Percentiles rank a stretch among this genome's conserved stretches.
These are phyloP conservation scores for Silurus aristotelis DNA, from an alignment of 2,797 vertebrate genomes.

Conservation along the genomic window DNA sequence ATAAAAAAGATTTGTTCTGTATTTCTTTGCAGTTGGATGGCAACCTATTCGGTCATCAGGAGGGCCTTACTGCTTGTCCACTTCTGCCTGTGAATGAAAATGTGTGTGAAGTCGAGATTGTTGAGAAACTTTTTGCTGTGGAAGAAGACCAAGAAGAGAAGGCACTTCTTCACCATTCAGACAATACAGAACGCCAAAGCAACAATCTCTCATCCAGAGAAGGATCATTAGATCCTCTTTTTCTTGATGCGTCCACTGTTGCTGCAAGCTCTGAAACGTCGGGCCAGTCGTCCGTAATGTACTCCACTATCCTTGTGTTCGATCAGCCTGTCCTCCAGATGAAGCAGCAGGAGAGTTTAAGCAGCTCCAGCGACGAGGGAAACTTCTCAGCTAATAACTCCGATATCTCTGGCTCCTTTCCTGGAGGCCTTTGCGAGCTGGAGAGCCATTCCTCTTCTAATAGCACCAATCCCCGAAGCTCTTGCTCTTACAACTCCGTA, in stretches of 20 bases:
- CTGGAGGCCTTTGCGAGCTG: conserved; percentile 74
- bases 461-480: conserved; percentile 62
- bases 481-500: conserved; percentile 77
- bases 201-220: conserved; percentile 31
- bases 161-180: conserved; percentile 25
- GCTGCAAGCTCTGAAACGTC: conserved; percentile 52
- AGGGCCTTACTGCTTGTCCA: conserved; percentile 76
- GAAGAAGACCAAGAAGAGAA: conserved; percentile 46
- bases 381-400: conserved; percentile 75
- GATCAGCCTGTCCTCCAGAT: conserved; percentile 56
- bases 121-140: conserved; percentile 69
- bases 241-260: conserved; percentile 40
- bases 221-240: conserved; percentile 33
- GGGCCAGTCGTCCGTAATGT: conserved; percentile 75
- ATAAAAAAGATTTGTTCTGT: not conserved
- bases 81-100: conserved; percentile 82
- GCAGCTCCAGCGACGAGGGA: conserved; percentile 73
- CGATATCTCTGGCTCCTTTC: conserved; percentile 74
- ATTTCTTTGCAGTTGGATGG: conserved; percentile 78
- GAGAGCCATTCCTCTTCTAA: conserved; percentile 65
- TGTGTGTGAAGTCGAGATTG: conserved; percentile 81
- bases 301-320: conserved; percentile 73
- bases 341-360: conserved; percentile 60
- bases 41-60: conserved; percentile 79
- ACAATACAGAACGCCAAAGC: conserved; percentile 26